Base-by-base conservation (phyloP, 1,140 invertebrate genomes). In the Apocrypta bakeri region DNA sequence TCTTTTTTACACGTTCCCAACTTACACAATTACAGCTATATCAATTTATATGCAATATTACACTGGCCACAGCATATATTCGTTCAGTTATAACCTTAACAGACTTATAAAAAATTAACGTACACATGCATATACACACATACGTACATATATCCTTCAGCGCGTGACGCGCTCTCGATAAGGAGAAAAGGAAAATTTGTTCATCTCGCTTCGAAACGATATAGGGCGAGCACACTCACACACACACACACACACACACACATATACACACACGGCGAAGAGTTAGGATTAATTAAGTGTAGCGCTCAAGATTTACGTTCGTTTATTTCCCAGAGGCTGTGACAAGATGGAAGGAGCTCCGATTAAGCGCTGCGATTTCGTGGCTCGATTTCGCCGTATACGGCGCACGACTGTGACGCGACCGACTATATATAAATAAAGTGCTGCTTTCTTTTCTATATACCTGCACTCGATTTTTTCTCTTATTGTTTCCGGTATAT, bases 301-400 rank as follows among this genome's bases (percentile, higher is more conserved):
- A 73, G 64, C 73, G 64, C 33, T 82, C 76, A n/a, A 69, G 42
- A 82, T 76, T 82, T 79, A 79, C n/a, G 76, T 68, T 83, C 27
- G n/a, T 83, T 75, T 79, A 33, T 79, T 56, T 73, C 31, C 71
- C 29, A 83, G 77, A 80, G 82, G 82, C 82, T 83, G 82, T 83
- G 82, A 83, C 82, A 75, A 74, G 71, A 83, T 79, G 61, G 75
- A 79, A 83, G 31, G 68, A 61, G 48, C 42, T 82, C 12, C 73
- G 74, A 82, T 25, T 33, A 76, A 21, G 61, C 27, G 31, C 63
- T 31, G 68, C 48, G 63, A 75, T 68, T 69, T 37, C 48, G 48
- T 61, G 42, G n/a, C 48, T 76, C 33, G 56, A 80, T 80, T 64
- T 63, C 61, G 48, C 33, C 33, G 33, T 37, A 37, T 21, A 8